phyloP scores from a whole-genome alignment of 2,888 invertebrate species.

The Acanthosepion lycidas region DNA sequence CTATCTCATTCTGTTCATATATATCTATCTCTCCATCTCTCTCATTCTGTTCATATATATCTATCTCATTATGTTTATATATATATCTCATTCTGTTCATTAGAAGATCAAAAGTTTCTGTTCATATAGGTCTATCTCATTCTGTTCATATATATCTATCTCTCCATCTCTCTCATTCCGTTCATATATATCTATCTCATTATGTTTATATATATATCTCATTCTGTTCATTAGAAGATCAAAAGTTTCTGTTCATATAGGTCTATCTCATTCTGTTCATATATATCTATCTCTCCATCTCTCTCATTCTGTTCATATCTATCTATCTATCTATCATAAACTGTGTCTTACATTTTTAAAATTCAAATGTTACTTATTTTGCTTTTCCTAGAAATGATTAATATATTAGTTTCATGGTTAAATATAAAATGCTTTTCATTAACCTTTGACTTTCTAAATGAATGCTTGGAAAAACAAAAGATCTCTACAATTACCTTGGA shows the following conservation, averaged over 20 bases:
- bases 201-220: too few relatives aligned
- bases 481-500: neutral
- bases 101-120: neutral
- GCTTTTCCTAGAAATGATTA: neutral
- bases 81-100: too few relatives aligned
- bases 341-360: neutral
- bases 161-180: too few relatives aligned
- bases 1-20: too few relatives aligned
- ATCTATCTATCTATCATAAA: neutral
- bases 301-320: neutral
- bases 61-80: too few relatives aligned
- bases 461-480: neutral
- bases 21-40: too few relatives aligned
- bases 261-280: neutral
- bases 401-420: neutral
- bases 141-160: neutral
- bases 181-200: too few relatives aligned
- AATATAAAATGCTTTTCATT: neutral
- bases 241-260: neutral
- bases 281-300: neutral
- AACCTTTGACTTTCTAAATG: neutral
- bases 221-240: neutral
- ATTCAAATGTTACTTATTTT: neutral
- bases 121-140: neutral
- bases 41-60: too few relatives aligned